phyloP scores from a whole-genome alignment of 2,113 vertebrate genomes.

The Pitta sordida region DNA sequence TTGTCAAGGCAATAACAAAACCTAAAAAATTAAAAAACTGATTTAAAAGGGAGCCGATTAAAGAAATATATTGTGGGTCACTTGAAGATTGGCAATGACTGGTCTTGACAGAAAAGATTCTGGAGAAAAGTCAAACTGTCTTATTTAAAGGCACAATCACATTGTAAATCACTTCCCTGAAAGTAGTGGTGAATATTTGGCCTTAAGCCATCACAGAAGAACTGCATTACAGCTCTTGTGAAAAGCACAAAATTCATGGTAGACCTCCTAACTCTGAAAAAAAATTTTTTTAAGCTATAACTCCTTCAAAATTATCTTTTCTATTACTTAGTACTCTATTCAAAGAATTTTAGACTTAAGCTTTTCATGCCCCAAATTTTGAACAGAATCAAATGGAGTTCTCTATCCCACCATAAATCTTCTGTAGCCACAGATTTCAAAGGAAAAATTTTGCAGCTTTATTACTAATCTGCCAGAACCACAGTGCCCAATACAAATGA shows the following conservation, averaged over 20 bases:
- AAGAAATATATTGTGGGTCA: not conserved
- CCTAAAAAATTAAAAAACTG: not conserved
- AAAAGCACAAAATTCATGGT: not conserved
- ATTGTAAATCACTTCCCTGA: not conserved
- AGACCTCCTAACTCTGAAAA: conserved; percentile 2
- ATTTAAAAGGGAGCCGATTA: not conserved
- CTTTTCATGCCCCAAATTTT: not conserved
- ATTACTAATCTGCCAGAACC: conserved; percentile 7
- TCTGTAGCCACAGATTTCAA: not conserved
- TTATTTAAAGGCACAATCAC: conserved; percentile 14
- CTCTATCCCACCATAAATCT: not conserved
- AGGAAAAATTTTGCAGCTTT: not conserved
- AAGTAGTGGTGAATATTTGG: not conserved
- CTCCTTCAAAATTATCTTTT: conserved; percentile 10
- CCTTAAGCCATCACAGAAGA: not conserved
- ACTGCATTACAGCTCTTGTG: not conserved
- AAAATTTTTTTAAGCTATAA: not conserved
- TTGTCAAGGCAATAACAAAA: conserved; percentile 23
- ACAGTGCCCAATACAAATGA: not conserved
- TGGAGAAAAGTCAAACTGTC: not conserved
- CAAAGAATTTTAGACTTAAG: conserved; percentile 13
- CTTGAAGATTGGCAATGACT: not conserved
- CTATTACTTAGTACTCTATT: not conserved
- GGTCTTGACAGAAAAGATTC: not conserved
- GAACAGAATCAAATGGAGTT: not conserved